Conservation (phyloP, 2,797 vertebrate species). For the Eospalax fontanierii region DNA sequence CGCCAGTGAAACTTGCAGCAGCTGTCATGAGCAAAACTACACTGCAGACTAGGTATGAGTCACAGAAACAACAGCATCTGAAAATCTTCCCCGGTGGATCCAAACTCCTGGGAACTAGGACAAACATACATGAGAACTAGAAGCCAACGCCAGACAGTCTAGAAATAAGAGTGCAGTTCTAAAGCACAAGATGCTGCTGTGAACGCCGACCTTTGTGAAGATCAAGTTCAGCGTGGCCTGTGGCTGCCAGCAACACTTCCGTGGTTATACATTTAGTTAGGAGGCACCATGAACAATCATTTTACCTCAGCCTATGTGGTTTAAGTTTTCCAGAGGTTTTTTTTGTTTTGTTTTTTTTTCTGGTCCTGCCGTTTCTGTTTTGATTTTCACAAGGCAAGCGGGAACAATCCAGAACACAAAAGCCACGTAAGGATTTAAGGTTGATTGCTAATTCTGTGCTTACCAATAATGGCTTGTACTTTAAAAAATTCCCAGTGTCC, state of each 20-base stretch:
- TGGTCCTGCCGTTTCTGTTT: background rate
- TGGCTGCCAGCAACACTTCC: background rate
- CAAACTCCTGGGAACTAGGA: background rate
- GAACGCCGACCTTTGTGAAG: background rate
- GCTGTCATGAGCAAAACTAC: background rate
- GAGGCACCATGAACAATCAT: background rate
- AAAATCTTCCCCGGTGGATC: background rate
- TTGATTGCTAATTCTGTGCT: background rate
- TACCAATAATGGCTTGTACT: slow-evolving; percentile 18
- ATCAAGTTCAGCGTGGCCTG: no score
- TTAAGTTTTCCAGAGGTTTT: slow-evolving; percentile 30
- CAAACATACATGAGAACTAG: background rate
- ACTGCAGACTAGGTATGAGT: background rate
- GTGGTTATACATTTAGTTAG: background rate
- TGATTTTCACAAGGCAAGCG: slow-evolving; percentile 12
- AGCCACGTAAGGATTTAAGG: background rate
- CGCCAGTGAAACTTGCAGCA: background rate
- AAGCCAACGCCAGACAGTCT: background rate
- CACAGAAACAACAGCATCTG: background rate
- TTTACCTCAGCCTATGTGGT: background rate
- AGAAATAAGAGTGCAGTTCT: background rate
- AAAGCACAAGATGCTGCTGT: background rate
- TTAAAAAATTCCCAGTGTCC: background rate
- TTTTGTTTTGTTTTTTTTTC: background rate
- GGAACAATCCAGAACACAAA: background rate